Evolutionary conservation across 2,888 invertebrate genomes (phyloP).

Genomic region (Oligia strigilis): DNA sequence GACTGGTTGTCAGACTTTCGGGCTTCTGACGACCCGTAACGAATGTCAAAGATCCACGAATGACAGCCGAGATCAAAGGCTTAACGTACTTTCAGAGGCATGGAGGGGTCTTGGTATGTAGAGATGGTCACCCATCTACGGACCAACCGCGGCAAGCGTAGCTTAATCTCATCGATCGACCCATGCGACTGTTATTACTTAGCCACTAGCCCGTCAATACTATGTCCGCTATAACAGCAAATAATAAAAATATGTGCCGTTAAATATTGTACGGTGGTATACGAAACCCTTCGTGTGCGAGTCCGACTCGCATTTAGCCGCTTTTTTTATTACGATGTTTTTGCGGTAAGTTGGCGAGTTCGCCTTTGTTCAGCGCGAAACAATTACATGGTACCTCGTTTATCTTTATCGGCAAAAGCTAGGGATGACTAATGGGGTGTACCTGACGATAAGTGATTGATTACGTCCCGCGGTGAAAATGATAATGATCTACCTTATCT

Average conservation of each 20-base stretch:
- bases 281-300: not conserved
- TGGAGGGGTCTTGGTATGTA: too few relatives aligned
- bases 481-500: slow-evolving; percentile 23
- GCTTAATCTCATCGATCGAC: too few relatives aligned
- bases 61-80: too few relatives aligned
- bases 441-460: slow-evolving; percentile 52
- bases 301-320: not conserved
- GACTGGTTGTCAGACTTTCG: too few relatives aligned
- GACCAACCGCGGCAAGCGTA: too few relatives aligned
- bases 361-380: slow-evolving; percentile 34
- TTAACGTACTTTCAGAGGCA: too few relatives aligned
- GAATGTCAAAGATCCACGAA: too few relatives aligned
- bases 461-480: slow-evolving; percentile 26
- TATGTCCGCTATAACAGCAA: not conserved
- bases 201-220: not conserved
- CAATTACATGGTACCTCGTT: slow-evolving; percentile 46
- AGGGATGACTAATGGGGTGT: slow-evolving; percentile 40
- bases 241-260: not conserved
- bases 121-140: too few relatives aligned
- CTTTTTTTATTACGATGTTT: slow-evolving; percentile 35
- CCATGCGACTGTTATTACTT: too few relatives aligned
- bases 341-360: not conserved
- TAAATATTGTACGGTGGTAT: not conserved
- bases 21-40: too few relatives aligned
- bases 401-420: slow-evolving; percentile 50